Evolutionary conservation across 2,888 invertebrate species (phyloP), one percentile per base, ranked within the genome.

Genomic region (Macaria notata): DNA sequence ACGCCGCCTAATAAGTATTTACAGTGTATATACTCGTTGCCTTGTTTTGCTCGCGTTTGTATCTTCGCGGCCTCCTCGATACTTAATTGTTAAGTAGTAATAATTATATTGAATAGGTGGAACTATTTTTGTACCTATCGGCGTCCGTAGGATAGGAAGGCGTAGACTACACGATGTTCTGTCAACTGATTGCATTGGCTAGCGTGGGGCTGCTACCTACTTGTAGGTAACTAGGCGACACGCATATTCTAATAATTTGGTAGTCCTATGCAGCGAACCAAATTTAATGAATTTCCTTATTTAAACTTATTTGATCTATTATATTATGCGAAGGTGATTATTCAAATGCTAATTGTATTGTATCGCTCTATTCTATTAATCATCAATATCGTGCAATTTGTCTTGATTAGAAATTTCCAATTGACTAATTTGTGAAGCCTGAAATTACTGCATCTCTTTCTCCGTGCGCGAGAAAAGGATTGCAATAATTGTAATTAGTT

Each of bases 51-150:
- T 51, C 56, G 56, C 45, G 43, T 56, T 41, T 33, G 57, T 64
- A 64, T 61, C 66, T 66, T 19, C 62, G 61, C 64, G 76, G 74
- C 83, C 88, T 84, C 87, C 88, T 85, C 85, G 79, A 87, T 87
- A 86, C 84, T 84, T 89, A 85, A 88, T 86, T 87, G 86, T 89
- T 91, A 91, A 90, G 90, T 91, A 91, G 90, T 88, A 65, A 79
- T 91, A 88, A 88, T 89, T 87, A 78, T 90, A 90, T 84, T 81
- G 76, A 74, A 89, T 91, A 91, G 90, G 90, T 86, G 86, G 86
- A 90, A 90, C 76, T 90, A 90, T 90, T 90, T 91, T 91, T 91
- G 88, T 91, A 91, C 88, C 86, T 85, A 86, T 84, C 86, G 76
- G 78, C 87, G 88, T 88, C 86, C 85, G 81, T 87, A 88, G 86